Percentiles rank a stretch among this genome's conserved stretches.
Evolutionary conservation across 2,797 vertebrate genomes (phyloP).

Genomic region (Gymnothorax reevesii): DNA sequence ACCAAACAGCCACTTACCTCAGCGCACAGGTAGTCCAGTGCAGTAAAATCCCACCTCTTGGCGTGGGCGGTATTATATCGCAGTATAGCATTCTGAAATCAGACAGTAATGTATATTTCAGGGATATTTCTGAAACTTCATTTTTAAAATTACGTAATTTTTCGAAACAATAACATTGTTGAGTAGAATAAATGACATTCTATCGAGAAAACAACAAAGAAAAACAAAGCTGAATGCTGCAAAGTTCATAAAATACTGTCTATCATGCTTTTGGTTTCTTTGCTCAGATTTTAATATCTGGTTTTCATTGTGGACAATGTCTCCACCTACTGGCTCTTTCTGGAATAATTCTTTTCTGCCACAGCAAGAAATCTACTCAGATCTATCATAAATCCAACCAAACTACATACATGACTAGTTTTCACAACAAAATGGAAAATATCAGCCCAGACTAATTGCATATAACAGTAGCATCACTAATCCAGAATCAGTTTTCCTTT

Average conservation of each 20-base stretch:
- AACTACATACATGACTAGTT: too few relatives aligned
- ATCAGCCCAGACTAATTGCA: too few relatives aligned
- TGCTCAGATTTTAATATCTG: neutral
- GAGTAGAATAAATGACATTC: neutral
- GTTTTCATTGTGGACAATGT: conserved; percentile 45
- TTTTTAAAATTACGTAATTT: neutral
- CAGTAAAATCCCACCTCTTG: conserved; percentile 96
- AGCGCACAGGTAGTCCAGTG: conserved; percentile 88
- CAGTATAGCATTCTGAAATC: conserved; percentile 86
- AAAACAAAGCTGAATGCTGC: neutral
- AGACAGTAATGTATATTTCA: neutral
- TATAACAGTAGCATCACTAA: too few relatives aligned
- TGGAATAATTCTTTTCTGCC: conserved; percentile 22
- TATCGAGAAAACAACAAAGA: neutral
- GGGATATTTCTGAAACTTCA: neutral
- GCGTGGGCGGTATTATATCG: conserved; percentile 87
- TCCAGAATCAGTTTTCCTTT: too few relatives aligned
- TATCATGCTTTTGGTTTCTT: neutral
- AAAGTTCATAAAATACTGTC: neutral
- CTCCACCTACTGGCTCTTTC: conserved; percentile 69
- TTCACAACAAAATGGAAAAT: too few relatives aligned
- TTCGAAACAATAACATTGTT: neutral
- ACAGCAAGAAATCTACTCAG: neutral
- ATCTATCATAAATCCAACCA: neutral
- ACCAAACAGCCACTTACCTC: conserved; percentile 76